Evolutionary conservation across 2,113 vertebrate species (phyloP), one percentile per base, ranked within the genome.

Genomic region (Hiodon tergisus): DNA sequence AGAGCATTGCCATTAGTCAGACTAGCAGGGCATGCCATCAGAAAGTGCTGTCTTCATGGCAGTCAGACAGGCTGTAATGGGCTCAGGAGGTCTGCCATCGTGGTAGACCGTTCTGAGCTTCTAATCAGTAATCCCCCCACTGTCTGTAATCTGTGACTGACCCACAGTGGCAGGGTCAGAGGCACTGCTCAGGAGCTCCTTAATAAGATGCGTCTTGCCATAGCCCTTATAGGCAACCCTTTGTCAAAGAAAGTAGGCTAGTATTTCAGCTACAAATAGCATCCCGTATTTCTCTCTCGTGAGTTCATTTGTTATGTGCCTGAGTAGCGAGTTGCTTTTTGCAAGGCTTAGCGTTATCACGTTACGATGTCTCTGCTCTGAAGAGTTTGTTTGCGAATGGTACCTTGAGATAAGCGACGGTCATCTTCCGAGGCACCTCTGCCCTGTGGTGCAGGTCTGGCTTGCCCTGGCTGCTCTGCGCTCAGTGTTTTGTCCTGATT

Each of bases 1-100:
- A 63, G 7, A 66, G 63, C 63, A 66, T 47, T 66, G 31, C 63
- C 63, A 66, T 66, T 66, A 66, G 8, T 47, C 63, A 66, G 11
- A 13, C 63, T 47, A 66, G 10, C 63, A 47, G 7, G 9, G 63
- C 62, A 65, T 66, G 7, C 63, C 46, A 3, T 46, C 16, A 31
- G 31, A 31, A 31, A 31, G 31, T 2, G 2, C 31, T 31, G 61
- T n/a, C 61, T 46, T 16, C 61, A 7, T 63, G 61, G 61, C 61
- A 7, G 17, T 63, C 17, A 63, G 61, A 31, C 5, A n/a, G 6
- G 6, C 46, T n/a, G 4, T 31, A 0, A 63, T 8, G 2, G 61
- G 3, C 61, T 31, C 17, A 9, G 61, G 2, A 16, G 60, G n/a
- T 62, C 13, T 5, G n/a, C 60, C 60, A 13, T 31, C 31, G 31